A percentile compares a stretch with the other conserved stretches of the same genome.
These are phyloP conservation scores for Phaenicophaeus curvirostris DNA, from an alignment of 2,797 vertebrate genomes.

Conservation along the genomic window DNA sequence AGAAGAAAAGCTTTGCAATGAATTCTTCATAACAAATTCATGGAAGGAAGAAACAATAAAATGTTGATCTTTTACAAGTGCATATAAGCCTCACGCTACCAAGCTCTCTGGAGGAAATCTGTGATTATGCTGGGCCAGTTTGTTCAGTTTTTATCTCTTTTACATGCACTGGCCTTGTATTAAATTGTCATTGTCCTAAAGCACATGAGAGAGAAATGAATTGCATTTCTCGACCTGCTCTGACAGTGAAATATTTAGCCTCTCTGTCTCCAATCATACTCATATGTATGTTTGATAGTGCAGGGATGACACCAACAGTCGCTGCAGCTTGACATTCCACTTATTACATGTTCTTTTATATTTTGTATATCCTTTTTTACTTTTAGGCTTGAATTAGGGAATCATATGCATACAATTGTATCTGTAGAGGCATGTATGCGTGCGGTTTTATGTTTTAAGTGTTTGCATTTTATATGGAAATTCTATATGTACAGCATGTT, in stretches of 20 bases:
- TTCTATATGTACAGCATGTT: neutral
- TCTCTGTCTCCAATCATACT: conserved; percentile 89
- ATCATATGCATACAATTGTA: neutral
- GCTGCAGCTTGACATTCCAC: conserved; percentile 68
- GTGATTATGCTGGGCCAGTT: conserved; percentile 78
- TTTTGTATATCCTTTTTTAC: conserved; percentile 45
- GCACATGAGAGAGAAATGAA: conserved; percentile 88
- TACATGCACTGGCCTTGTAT: conserved; percentile 83
- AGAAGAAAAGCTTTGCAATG: neutral
- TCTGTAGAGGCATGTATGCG: neutral
- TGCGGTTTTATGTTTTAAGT: neutral
- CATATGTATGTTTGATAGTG: conserved; percentile 84
- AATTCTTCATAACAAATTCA: conserved; percentile 60
- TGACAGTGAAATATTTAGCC: conserved; percentile 99
- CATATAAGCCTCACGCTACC: conserved; percentile 54
- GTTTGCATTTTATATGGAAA: neutral
- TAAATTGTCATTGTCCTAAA: conserved; percentile 92
- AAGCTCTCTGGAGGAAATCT: conserved; percentile 79
- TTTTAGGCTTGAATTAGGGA: conserved; percentile 16
- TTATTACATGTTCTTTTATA: conserved; percentile 57
- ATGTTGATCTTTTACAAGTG: conserved; percentile 79
- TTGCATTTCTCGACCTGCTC: conserved; percentile 80
- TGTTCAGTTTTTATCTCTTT: conserved; percentile 82
- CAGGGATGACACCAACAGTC: conserved; percentile 78
- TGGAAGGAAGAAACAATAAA: conserved; percentile 81